Evolutionary conservation across 2,888 invertebrate genomes (phyloP).

Genomic region (Microctonus brassicae): DNA sequence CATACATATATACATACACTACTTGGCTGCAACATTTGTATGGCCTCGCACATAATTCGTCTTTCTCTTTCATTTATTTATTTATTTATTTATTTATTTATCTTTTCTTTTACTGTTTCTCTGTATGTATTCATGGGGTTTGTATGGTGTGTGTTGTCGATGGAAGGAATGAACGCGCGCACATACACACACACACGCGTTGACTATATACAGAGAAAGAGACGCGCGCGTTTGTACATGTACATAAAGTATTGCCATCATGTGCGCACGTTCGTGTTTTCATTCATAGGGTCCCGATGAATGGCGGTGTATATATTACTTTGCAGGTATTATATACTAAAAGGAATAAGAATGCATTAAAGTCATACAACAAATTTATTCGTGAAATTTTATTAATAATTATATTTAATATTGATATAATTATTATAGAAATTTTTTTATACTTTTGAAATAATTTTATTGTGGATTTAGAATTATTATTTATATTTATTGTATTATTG

Average conservation of each 20-base stretch:
- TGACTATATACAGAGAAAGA: constrained; percentile 55
- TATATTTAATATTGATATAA: too few relatives aligned
- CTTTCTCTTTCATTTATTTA: constrained; percentile 22
- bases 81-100: not conserved
- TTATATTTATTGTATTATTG: too few relatives aligned
- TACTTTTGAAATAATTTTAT: too few relatives aligned
- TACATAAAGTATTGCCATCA: too few relatives aligned
- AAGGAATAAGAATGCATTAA: not conserved
- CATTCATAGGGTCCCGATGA: constrained; percentile 65
- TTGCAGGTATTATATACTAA: constrained; percentile 3
- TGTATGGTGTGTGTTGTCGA: not conserved
- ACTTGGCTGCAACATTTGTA: not conserved
- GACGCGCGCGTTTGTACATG: too few relatives aligned
- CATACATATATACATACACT: too few relatives aligned
- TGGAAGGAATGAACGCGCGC: constrained; percentile 6
- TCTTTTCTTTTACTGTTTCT: too few relatives aligned
- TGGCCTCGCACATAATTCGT: constrained; percentile 28
- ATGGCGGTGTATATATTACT: constrained; percentile 51
- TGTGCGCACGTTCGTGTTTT: constrained; percentile 54
- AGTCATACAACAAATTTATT: not conserved
- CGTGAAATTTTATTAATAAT: not conserved
- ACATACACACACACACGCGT: constrained; percentile 19
- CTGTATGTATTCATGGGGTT: not conserved
- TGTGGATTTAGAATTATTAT: too few relatives aligned
- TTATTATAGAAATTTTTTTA: too few relatives aligned